Conservation (phyloP, 2,888 invertebrate species). For the Syritta pipiens region DNA sequence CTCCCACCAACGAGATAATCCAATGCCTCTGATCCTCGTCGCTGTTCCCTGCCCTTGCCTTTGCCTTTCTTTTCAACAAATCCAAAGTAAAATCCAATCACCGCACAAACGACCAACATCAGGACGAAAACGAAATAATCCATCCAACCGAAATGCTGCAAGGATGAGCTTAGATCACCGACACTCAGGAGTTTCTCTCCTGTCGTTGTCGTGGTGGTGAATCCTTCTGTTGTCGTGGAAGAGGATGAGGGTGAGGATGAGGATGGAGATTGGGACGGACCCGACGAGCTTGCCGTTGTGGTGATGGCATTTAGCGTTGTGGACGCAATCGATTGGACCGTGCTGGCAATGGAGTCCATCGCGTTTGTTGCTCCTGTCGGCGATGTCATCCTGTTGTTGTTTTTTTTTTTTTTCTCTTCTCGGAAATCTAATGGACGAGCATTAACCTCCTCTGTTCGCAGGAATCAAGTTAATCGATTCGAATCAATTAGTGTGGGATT, state of each 20-base stretch:
- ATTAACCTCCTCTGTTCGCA: conserved; percentile 24
- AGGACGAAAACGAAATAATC: conserved; percentile 89
- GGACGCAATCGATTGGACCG: conserved; percentile 40
- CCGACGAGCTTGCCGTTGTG: neutral
- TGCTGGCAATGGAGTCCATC: conserved; percentile 41
- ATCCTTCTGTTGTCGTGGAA: neutral
- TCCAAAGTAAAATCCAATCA: conserved; percentile 90
- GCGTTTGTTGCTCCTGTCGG: conserved; percentile 20
- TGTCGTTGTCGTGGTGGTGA: neutral
- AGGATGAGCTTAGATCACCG: conserved; percentile 78
- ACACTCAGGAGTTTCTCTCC: conserved; percentile 72
- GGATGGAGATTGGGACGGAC: too few relatives aligned
- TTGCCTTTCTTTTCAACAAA: conserved; percentile 83
- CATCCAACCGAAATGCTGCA: conserved; percentile 85
- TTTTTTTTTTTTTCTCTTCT: neutral
- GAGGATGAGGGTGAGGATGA: conserved; percentile 23
- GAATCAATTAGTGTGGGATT: too few relatives aligned
- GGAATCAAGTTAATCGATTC: conserved; percentile 18
- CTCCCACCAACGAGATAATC: conserved; percentile 91
- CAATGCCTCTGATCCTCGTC: conserved; percentile 79
- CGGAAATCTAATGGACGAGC: conserved; percentile 25
- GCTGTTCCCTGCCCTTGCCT: conserved; percentile 68
- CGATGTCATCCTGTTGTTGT: conserved; percentile 33
- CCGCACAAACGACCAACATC: conserved; percentile 88
- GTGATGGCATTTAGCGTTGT: conserved; percentile 63